Evolutionary conservation across 1,140 invertebrate genomes (phyloP).

Genomic region (Matsumurasca onukii): DNA sequence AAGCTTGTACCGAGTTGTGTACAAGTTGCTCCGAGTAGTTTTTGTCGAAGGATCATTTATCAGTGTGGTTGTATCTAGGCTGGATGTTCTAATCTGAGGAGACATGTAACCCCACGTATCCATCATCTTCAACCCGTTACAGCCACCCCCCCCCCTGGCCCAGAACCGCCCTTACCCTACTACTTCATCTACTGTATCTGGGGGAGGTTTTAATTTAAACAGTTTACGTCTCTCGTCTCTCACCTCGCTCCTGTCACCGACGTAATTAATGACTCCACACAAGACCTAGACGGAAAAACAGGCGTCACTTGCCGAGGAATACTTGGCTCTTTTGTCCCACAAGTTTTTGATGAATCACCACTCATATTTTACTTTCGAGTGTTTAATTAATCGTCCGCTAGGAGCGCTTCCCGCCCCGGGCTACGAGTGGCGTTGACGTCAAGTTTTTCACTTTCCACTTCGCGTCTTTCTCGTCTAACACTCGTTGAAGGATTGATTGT

Average conservation of each 20-base stretch:
- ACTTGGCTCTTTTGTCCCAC: not conserved
- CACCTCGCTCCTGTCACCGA: not conserved
- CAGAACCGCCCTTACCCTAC: not conserved
- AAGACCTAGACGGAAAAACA: not conserved
- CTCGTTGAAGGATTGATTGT: too few species aligned
- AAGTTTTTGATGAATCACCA: too few species aligned
- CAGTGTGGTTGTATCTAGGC: not conserved
- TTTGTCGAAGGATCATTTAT: not conserved
- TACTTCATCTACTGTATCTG: not conserved
- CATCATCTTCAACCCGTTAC: not conserved
- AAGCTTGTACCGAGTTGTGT: too few species aligned
- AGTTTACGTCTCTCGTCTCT: not conserved
- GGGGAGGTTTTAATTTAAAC: not conserved
- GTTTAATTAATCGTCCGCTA: too few species aligned
- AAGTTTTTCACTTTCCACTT: too few species aligned
- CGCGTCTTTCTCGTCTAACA: too few species aligned
- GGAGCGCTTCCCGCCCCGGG: too few species aligned
- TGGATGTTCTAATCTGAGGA: not conserved
- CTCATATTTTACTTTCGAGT: too few species aligned
- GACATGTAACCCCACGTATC: not conserved
- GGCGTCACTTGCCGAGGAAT: not conserved
- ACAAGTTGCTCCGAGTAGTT: too few species aligned
- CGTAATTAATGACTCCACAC: conserved; percentile 16
- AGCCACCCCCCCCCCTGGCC: too few species aligned
- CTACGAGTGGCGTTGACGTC: too few species aligned